Conservation (phyloP, 1,140 invertebrate species). For the Chelonus insularis region DNA sequence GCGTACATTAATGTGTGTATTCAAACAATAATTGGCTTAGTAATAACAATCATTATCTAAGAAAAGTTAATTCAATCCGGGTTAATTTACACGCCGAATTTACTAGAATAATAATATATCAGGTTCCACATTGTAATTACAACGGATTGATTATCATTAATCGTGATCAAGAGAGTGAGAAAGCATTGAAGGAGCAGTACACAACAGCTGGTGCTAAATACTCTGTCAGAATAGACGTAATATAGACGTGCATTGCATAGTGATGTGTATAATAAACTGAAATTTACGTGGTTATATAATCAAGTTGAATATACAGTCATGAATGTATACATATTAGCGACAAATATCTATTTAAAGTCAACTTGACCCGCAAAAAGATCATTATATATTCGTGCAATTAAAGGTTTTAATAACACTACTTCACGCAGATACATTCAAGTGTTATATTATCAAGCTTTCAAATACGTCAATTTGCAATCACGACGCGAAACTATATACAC, state of each 20-base stretch:
- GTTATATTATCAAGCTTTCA: not conserved
- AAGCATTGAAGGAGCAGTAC: not conserved
- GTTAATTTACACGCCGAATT: not conserved
- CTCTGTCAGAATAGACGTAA: not conserved
- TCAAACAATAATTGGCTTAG: too few species aligned
- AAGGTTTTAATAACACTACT: too few species aligned
- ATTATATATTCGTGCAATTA: too few species aligned
- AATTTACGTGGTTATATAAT: slow-evolving; percentile 17
- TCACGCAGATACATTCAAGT: too few species aligned
- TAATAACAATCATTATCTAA: too few species aligned
- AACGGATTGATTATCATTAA: slow-evolving; percentile 37
- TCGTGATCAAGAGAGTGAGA: slow-evolving; percentile 19
- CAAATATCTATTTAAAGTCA: too few species aligned
- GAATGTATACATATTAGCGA: not conserved
- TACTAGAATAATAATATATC: not conserved
- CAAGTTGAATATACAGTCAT: not conserved
- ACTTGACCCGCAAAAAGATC: too few species aligned
- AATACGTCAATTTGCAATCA: slow-evolving; percentile 22
- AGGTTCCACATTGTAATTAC: slow-evolving; percentile 23
- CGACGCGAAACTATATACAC: slow-evolving; percentile 25
- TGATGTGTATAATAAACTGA: slow-evolving; percentile 23
- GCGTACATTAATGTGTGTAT: too few species aligned
- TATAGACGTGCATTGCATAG: slow-evolving; percentile 15
- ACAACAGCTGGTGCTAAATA: not conserved
- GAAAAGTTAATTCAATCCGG: too few species aligned